A percentile compares a stretch with the other conserved stretches of the same genome.
Evolutionary conservation across 2,888 invertebrate genomes (phyloP).

Genomic region (Hololepta plana): DNA sequence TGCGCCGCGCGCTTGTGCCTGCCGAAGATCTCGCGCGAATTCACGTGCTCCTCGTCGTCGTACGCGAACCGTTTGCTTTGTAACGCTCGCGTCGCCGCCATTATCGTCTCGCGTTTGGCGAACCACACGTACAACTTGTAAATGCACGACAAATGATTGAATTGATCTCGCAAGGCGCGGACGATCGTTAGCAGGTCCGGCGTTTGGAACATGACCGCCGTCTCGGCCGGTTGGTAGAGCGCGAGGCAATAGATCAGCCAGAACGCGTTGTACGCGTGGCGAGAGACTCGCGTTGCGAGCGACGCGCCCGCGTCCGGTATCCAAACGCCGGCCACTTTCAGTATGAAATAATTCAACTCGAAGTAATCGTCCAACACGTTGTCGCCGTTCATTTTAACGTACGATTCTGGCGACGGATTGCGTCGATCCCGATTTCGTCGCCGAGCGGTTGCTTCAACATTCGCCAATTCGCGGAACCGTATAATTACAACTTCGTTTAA

Average conservation of each 20-base stretch:
- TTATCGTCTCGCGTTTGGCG: conserved; percentile 8
- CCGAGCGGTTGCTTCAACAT: too few relatives aligned
- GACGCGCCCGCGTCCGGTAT: conserved; percentile 6
- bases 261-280: conserved; percentile 5
- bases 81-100: conserved; percentile 7
- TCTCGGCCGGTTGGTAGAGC: conserved; percentile 11
- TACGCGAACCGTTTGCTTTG: conserved; percentile 9
- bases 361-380: conserved; percentile 9
- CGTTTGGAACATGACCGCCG: conserved; percentile 8
- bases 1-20: conserved; percentile 8
- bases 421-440: too few relatives aligned
- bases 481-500: too few relatives aligned
- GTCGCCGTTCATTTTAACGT: conserved; percentile 1
- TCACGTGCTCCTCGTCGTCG: conserved; percentile 5
- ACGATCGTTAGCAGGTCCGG: conserved; percentile 8
- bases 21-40: conserved; percentile 5
- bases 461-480: too few relatives aligned
- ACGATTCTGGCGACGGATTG: too few relatives aligned
- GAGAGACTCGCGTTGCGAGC: conserved; percentile 3
- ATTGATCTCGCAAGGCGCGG: conserved; percentile 10
- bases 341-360: conserved; percentile 9
- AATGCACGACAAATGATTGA: conserved; percentile 11
- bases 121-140: conserved; percentile 11
- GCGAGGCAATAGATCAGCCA: conserved; percentile 7
- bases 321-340: conserved; percentile 11